Evolutionary conservation across 2,113 vertebrate genomes (phyloP).

Genomic region (Trichechus manatus): DNA sequence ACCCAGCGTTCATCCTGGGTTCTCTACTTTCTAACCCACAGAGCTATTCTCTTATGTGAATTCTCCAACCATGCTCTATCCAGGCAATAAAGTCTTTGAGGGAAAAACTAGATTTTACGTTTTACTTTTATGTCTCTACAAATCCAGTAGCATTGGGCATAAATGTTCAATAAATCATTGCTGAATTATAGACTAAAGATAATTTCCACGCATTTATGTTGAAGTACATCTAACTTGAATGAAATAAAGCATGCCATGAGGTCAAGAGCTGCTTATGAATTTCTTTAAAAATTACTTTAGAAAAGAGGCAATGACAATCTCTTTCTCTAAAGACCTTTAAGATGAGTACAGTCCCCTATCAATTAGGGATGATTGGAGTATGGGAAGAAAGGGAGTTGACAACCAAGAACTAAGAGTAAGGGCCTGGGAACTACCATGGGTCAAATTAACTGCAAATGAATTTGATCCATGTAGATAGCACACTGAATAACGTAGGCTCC

Average conservation of each 20-base stretch:
- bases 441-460: conserved; percentile 58
- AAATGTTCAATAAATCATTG: conserved; percentile 45
- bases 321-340: conserved; percentile 52
- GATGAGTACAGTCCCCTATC: not conserved
- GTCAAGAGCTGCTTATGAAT: conserved; percentile 17
- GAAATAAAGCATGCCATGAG: conserved; percentile 51
- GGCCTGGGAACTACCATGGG: not conserved
- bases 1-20: not conserved
- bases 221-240: conserved; percentile 35
- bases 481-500: not conserved
- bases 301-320: conserved; percentile 25
- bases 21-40: conserved; percentile 47
- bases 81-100: conserved; percentile 58
- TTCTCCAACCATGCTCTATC: conserved; percentile 24
- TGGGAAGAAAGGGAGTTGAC: not conserved
- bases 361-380: conserved; percentile 49
- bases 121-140: conserved; percentile 55
- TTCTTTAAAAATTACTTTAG: conserved; percentile 55
- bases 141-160: conserved; percentile 5
- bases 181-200: conserved; percentile 48
- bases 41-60: conserved; percentile 13
- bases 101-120: conserved; percentile 54
- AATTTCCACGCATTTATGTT: conserved; percentile 15
- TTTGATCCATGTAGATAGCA: conserved; percentile 25
- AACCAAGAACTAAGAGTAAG: conserved; percentile 35